phyloP scores from a whole-genome alignment of 2,113 vertebrate species.

The Neogale vison region DNA sequence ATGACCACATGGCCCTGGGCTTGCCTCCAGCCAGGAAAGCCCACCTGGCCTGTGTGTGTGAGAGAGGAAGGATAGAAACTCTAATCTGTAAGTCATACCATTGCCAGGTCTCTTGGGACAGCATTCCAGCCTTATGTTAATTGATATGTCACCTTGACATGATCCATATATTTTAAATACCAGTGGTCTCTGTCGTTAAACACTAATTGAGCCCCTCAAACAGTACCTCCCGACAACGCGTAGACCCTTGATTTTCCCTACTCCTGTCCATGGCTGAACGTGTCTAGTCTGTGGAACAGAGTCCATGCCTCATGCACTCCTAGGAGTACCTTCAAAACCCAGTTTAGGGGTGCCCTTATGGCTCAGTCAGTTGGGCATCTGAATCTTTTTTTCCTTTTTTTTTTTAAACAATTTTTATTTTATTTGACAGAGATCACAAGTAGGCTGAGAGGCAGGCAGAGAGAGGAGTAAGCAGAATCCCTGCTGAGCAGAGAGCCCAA shows the following conservation, averaged over 20 bases:
- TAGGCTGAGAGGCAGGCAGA: too few relatives aligned
- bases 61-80: not conserved
- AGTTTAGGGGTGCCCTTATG: not conserved
- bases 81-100: not conserved
- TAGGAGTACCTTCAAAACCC: not conserved
- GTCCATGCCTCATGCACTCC: not conserved
- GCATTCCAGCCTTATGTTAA: not conserved
- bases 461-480: too few relatives aligned
- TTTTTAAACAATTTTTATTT: too few relatives aligned
- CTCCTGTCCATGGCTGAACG: not conserved
- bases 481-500: too few relatives aligned
- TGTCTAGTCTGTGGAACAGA: not conserved
- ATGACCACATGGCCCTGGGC: not conserved
- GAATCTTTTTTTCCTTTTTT: not conserved
- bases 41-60: not conserved
- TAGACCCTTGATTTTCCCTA: not conserved
- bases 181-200: not conserved
- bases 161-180: not conserved
- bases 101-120: not conserved
- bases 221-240: not conserved
- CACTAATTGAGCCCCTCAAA: not conserved
- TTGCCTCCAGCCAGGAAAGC: not conserved
- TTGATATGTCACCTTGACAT: not conserved
- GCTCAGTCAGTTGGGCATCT: not conserved
- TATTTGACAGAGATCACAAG: too few relatives aligned